These are phyloP conservation scores for Pyxicephalus adspersus DNA, from an alignment of 2,113 vertebrate genomes.

Conservation along the genomic window DNA sequence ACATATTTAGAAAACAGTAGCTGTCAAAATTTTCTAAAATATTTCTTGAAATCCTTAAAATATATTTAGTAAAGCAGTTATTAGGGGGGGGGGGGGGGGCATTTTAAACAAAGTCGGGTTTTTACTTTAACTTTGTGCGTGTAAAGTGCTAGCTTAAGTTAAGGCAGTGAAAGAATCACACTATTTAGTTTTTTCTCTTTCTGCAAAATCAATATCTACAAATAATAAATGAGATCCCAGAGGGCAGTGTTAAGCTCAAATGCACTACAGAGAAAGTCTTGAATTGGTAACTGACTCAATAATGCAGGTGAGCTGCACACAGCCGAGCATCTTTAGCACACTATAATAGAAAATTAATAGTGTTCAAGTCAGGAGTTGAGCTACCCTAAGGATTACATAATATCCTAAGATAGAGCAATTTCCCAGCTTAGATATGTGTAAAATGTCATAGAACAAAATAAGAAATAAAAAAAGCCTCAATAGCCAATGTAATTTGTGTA, in stretches of 20 bases:
- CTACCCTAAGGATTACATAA: constrained; percentile 90
- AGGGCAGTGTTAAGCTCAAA: constrained; percentile 86
- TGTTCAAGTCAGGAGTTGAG: constrained; percentile 87
- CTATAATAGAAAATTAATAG: constrained; percentile 97
- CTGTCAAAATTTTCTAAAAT: too few relatives aligned
- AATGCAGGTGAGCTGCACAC: constrained; percentile 87
- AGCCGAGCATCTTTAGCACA: constrained; percentile 88
- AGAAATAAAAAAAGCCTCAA: constrained; percentile 59
- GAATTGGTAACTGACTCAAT: constrained; percentile 91
- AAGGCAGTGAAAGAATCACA: constrained; percentile 82
- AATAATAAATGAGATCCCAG: constrained; percentile 99
- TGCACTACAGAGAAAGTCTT: constrained; percentile 77
- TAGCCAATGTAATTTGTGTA: constrained; percentile 64
- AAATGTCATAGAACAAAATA: constrained; percentile 74
- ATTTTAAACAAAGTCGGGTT: too few relatives aligned
- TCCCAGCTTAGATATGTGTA: constrained; percentile 77
- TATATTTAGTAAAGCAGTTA: too few relatives aligned
- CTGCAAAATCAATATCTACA: constrained; percentile 95
- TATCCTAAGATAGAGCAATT: constrained; percentile 86
- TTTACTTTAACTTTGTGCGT: constrained; percentile 68
- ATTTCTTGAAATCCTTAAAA: too few relatives aligned
- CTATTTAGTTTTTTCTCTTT: constrained; percentile 78
- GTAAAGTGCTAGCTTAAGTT: constrained; percentile 81
- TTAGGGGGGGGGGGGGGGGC: too few relatives aligned
- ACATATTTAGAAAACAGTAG: too few relatives aligned